Evolutionary conservation across 2,797 vertebrate genomes (phyloP), one percentile per base, ranked within the genome.

Genomic region (Sebastes glaucus): DNA sequence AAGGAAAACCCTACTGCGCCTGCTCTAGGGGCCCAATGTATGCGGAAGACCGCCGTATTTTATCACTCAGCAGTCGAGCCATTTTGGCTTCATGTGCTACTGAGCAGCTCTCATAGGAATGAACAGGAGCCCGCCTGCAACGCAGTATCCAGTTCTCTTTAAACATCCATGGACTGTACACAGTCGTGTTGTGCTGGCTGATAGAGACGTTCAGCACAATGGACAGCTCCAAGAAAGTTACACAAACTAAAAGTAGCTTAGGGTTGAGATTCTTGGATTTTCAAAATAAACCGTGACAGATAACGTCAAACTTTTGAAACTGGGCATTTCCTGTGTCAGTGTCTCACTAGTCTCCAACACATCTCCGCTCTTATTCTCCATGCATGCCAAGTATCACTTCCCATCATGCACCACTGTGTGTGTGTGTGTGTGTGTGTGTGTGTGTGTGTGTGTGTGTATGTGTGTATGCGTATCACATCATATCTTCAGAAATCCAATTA

Each of bases 401-500:
- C 92, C 90, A 92, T 92, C 91, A 90, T 89, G 86, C 92, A 91
- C 64, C 83, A 74, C 87, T 77, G 66, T 76, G 52, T 38, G 71
- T 82, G 27, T 64, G 66, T 75, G 49, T 38, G 71, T 78, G 53
- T 70, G 18, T 71, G 82, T 78, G 60, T 73, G 80, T 80, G 64
- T 71, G 59, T 89, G 88, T 38, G 35, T 38, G 35, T 74, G 62
- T 74, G 18, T 71, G 82, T 78, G 53, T 73, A 71, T 80, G 62
- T 72, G 59, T 89, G 88, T 81, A 86, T 68, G 86, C 27, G 77
- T 83, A 91, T 92, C 88, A 81, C 89, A 91, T 94, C 91, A 89
- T 93, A 94, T 95, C 94, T 93, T 91, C 89, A 87, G 89, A 94
- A 94, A 95, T 95, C 91, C 93, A 95, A 94, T 95, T 95, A 94